Percentiles rank a stretch among this genome's conserved stretches.
Conservation (phyloP, 2,888 invertebrate genomes). For the Agelastica alni region DNA sequence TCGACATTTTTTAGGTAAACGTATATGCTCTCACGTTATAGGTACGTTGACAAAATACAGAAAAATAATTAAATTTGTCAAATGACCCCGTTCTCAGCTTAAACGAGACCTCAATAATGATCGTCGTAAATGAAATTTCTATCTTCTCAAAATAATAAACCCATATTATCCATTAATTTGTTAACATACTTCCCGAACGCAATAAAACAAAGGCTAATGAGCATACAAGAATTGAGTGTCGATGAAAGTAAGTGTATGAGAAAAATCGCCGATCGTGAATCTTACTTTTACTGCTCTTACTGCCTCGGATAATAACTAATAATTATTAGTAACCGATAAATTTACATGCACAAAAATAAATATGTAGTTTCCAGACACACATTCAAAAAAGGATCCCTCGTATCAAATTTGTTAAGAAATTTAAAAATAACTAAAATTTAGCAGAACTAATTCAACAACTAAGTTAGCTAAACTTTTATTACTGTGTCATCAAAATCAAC, state of each 20-base stretch:
- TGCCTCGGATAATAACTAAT: neutral
- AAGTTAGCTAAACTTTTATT: too few relatives aligned
- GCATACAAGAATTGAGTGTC: neutral
- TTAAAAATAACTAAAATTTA: too few relatives aligned
- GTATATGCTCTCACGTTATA: neutral
- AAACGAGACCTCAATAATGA: slow-evolving; percentile 11
- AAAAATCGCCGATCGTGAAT: neutral
- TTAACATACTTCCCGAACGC: slow-evolving; percentile 17
- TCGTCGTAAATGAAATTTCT: slow-evolving; percentile 15
- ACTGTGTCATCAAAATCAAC: too few relatives aligned
- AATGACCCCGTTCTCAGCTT: slow-evolving; percentile 16
- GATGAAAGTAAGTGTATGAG: slow-evolving; percentile 3
- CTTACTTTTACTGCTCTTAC: slow-evolving; percentile 4
- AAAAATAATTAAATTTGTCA: slow-evolving; percentile 3
- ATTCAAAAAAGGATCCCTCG: too few relatives aligned
- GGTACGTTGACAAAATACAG: neutral
- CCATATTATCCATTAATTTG: slow-evolving; percentile 16
- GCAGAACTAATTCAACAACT: too few relatives aligned
- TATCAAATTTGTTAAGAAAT: too few relatives aligned
- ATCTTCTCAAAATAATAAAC: slow-evolving; percentile 17
- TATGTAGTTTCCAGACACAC: too few relatives aligned
- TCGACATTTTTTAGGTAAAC: too few relatives aligned
- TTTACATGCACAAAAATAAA: too few relatives aligned
- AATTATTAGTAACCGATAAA: neutral
- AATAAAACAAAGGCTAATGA: slow-evolving; percentile 14